phyloP scores from a whole-genome alignment of 1,140 invertebrate species.

The Hylaeus volcanicus region DNA sequence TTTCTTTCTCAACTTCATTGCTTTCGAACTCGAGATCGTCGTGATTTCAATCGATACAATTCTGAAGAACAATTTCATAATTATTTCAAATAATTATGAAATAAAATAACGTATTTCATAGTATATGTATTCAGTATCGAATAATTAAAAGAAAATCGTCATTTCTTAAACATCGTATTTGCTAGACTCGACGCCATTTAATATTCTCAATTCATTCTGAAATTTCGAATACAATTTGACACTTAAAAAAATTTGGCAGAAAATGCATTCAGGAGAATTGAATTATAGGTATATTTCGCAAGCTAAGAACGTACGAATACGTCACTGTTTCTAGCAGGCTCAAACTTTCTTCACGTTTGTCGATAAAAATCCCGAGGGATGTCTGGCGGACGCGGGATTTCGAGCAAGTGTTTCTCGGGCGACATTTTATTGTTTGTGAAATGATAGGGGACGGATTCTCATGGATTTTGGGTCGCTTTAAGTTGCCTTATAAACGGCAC shows the following conservation, averaged over 20 bases:
- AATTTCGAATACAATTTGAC: too few species aligned
- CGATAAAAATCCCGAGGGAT: constrained; percentile 4
- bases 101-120: too few species aligned
- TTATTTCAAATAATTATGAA: too few species aligned
- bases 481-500: constrained; percentile 48
- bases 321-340: not conserved
- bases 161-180: too few species aligned
- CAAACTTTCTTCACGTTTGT: constrained; percentile 9
- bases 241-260: not conserved
- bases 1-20: too few species aligned
- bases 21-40: too few species aligned
- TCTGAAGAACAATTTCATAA: too few species aligned
- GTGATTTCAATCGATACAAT: too few species aligned
- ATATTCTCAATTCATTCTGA: too few species aligned
- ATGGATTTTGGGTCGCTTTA: constrained; percentile 53
- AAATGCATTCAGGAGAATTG: not conserved
- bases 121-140: too few species aligned
- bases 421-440: constrained; percentile 46
- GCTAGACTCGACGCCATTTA: too few species aligned
- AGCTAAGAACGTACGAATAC: not conserved
- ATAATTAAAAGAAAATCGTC: too few species aligned
- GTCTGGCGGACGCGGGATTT: not conserved
- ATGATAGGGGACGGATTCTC: constrained; percentile 51
- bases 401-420: constrained; percentile 34
- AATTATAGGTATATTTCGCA: not conserved